These are phyloP conservation scores for Pelecanus crispus DNA, from an alignment of 2,113 vertebrate species.

Conservation along the genomic window DNA sequence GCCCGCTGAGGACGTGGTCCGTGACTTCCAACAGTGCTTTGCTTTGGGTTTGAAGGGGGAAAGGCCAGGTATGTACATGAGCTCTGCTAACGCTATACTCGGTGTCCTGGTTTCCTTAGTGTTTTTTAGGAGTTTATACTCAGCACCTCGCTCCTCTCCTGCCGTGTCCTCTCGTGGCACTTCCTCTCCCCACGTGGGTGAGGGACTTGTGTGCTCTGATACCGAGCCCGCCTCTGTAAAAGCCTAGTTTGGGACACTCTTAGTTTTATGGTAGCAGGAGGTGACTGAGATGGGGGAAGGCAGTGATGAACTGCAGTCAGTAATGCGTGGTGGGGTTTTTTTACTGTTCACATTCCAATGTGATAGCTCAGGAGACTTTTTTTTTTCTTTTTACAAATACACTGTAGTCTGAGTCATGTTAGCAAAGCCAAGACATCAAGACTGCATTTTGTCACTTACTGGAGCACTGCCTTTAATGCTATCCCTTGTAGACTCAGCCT, in stretches of 20 bases:
- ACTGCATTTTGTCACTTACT: background rate
- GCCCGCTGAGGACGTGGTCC: background rate
- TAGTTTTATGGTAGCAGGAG: background rate
- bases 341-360: background rate
- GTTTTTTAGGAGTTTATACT: background rate
- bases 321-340: background rate
- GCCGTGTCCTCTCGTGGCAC: background rate
- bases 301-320: background rate
- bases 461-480: background rate
- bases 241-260: background rate
- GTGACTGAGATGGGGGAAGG: background rate
- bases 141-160: background rate
- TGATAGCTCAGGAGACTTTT: background rate
- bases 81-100: rapidly evolving
- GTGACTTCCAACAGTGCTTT: background rate
- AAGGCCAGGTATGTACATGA: rapidly evolving
- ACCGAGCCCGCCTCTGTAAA: rapidly evolving
- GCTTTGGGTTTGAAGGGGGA: background rate
- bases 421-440: background rate
- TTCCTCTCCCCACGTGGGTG: background rate
- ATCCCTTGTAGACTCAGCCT: background rate
- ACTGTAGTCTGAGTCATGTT: background rate
- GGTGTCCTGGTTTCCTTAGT: too few species aligned
- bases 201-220: too few species aligned
- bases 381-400: background rate